phyloP scores from a whole-genome alignment of 1,140 invertebrate species.

The Tetragonula clypearis region DNA sequence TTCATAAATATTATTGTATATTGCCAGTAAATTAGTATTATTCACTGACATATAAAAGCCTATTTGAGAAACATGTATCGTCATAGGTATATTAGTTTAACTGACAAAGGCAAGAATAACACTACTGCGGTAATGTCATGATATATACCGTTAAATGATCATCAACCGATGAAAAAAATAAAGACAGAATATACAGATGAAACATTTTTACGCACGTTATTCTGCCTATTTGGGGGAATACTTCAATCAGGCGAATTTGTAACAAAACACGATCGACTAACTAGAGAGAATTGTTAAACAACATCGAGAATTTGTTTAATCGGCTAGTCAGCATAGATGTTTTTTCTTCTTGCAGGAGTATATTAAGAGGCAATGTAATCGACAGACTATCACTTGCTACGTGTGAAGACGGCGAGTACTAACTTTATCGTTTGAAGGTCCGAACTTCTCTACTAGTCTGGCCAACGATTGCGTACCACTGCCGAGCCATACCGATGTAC shows the following conservation, averaged over 20 bases:
- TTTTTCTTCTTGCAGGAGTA: constrained; percentile 48
- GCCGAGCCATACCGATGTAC: constrained; percentile 43
- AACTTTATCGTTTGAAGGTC: constrained; percentile 34
- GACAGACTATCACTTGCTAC: constrained; percentile 4
- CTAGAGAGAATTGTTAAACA: too few species aligned
- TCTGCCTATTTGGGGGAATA: not conserved
- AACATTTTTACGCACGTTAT: not conserved
- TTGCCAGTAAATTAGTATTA: constrained; percentile 31
- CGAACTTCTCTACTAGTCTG: constrained; percentile 49
- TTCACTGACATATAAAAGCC: constrained; percentile 22
- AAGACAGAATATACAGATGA: not conserved
- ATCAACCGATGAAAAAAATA: constrained; percentile 16
- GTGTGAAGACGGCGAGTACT: constrained; percentile 6
- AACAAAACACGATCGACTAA: constrained; percentile 32
- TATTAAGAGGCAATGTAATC: constrained; percentile 19
- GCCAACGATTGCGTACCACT: constrained; percentile 47
- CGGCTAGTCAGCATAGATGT: constrained; percentile 23
- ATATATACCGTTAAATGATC: constrained; percentile 20
- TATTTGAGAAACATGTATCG: constrained; percentile 39
- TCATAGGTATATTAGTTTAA: constrained; percentile 31
- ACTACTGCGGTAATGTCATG: not conserved
- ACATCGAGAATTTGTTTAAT: not conserved
- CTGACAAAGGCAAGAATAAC: constrained; percentile 22
- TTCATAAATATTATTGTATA: constrained; percentile 24
- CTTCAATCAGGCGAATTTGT: constrained; percentile 28